These are phyloP conservation scores for Artibeus jamaicensis DNA, from an alignment of 2,797 vertebrate genomes.

Conservation along the genomic window DNA sequence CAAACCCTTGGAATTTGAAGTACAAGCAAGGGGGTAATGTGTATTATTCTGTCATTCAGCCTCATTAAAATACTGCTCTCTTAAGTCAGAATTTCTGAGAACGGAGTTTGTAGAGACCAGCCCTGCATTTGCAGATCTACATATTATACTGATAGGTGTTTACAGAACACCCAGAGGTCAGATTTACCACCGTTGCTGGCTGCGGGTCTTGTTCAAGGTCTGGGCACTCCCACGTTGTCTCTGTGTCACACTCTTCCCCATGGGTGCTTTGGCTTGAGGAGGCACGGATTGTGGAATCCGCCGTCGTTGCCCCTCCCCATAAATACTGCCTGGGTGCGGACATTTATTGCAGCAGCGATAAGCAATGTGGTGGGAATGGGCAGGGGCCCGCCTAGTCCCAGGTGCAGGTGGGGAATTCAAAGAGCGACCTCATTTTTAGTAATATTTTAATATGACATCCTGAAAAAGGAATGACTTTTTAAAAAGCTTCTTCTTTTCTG, in stretches of 20 bases:
- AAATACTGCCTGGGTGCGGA: not conserved
- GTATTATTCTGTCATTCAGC: not conserved
- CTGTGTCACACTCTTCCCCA: not conserved
- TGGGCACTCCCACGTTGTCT: not conserved
- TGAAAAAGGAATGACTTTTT: not conserved
- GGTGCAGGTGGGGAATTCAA: not conserved
- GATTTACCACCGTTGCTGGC: not conserved
- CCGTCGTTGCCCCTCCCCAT: too few relatives aligned
- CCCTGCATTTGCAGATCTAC: not conserved
- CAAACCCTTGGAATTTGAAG: not conserved
- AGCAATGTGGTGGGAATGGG: not conserved
- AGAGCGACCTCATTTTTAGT: not conserved
- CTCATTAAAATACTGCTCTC: not conserved
- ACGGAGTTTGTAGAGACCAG: not conserved
- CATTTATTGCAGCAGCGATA: rapidly evolving
- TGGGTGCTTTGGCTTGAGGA: not conserved
- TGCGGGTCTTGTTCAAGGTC: not conserved
- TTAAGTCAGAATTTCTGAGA: not conserved
- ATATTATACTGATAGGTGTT: not conserved
- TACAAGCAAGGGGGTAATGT: not conserved
- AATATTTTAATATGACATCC: not conserved
- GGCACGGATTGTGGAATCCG: not conserved
- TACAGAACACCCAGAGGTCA: not conserved
- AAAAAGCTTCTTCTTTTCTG: not conserved
- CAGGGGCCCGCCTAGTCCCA: not conserved